Evolutionary conservation across 1,140 invertebrate species (phyloP).

Genomic region (Pogonognathellus flavescens): DNA sequence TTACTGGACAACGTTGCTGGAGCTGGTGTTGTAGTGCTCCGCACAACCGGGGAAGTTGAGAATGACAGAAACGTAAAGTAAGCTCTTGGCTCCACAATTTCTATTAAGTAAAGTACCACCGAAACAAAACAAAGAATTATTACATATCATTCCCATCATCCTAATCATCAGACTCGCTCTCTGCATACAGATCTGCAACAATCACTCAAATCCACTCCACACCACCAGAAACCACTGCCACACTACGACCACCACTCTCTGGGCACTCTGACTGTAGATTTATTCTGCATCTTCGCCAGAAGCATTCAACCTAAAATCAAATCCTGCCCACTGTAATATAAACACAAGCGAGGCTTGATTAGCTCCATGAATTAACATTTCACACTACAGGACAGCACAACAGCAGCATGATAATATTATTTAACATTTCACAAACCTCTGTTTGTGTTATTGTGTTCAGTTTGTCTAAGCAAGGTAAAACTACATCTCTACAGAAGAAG

Average conservation of each 20-base stretch:
- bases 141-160: constrained; percentile 13
- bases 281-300: no score
- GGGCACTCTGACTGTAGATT: not conserved
- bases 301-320: no score
- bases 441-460: no score
- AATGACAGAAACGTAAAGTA: constrained; percentile 26
- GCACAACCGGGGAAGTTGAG: constrained; percentile 23
- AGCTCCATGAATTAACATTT: no score
- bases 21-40: not conserved
- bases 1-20: constrained; percentile 41
- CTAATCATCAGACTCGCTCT: constrained; percentile 11
- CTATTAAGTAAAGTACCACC: constrained; percentile 42
- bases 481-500: no score
- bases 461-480: no score
- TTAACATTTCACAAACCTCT: no score
- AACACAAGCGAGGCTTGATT: no score
- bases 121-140: constrained; percentile 46
- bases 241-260: not conserved
- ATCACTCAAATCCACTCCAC: constrained; percentile 18
- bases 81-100: constrained; percentile 29
- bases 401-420: no score
- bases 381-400: no score
- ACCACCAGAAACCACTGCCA: not conserved
- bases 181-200: constrained; percentile 52
- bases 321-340: no score